Base-by-base conservation (phyloP, 2,888 invertebrate species). In the Tenthredo scrophulariae region DNA sequence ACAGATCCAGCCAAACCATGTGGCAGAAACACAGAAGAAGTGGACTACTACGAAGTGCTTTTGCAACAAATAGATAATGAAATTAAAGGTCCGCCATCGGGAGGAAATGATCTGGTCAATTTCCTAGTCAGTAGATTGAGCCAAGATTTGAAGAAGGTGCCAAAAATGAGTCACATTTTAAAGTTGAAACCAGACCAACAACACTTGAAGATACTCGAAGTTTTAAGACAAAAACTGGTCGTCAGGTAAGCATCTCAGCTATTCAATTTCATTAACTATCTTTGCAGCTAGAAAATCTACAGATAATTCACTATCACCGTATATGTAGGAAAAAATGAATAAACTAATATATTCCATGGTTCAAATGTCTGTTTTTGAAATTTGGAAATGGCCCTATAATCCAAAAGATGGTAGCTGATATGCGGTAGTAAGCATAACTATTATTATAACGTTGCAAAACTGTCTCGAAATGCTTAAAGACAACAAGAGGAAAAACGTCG, bases 31-130 rank as follows among this genome's bases (percentile, higher is more conserved):
- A 85, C 92, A 86, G 89, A 91, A 84, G 93, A 94, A 46, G 85
- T 94, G 6, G 91, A 92, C 0, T 94, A 93, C 87, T 94, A 93
- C 87, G 93, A 94, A 74, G 91, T 92, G 3, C 87, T 94, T n/a
- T 80, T 94, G 85, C 91, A 91, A 86, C 93, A 93, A 87, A 93
- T 94, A 67, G 92, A 92, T 62, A 93, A 93, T 85, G 94, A 94
- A 89, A 88, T 94, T n/a, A 93, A 92, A 86, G 94, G 94, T 50
- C 83, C 85, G 15, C 85, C 85, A 29, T 85, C 86, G 18, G 84
- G 86, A 13, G 87, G 88, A 67, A 88, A 88, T 79, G 87, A 88
- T 84, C 84, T 89, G 62, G 86, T 89, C 37, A 86, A 74, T 58
- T 89, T 89, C 84, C 87, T 89, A 29, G 86, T 88, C 4, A 85